A percentile compares a stretch with the other conserved stretches of the same genome.
phyloP scores from a whole-genome alignment of 2,113 vertebrate species.

The Leucopsar rothschildi region DNA sequence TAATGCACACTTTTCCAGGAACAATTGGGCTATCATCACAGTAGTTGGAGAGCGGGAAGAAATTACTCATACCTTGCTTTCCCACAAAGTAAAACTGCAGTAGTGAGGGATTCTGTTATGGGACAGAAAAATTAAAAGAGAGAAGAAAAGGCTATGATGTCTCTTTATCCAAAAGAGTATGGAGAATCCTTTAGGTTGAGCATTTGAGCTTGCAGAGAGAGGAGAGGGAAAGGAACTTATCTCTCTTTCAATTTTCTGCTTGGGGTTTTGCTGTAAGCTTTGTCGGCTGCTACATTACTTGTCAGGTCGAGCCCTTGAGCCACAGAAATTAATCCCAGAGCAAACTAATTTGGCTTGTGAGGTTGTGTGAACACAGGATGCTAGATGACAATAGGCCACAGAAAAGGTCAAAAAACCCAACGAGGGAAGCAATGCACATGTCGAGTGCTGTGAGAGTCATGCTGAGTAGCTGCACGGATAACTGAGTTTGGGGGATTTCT shows the following conservation, averaged over 20 bases:
- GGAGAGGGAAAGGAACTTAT: neutral
- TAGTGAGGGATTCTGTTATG: neutral
- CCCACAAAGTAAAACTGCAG: neutral
- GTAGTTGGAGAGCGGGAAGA: neutral
- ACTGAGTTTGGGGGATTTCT: slow-evolving; percentile 64
- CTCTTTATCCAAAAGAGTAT: neutral
- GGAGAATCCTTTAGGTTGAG: neutral
- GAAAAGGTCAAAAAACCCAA: slow-evolving; percentile 52
- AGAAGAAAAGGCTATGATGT: neutral
- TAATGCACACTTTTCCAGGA: neutral
- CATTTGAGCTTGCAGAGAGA: neutral
- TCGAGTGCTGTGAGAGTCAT: neutral
- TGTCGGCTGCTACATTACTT: neutral
- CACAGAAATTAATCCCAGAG: slow-evolving; percentile 27
- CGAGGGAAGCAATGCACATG: neutral
- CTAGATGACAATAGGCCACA: neutral
- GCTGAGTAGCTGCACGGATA: slow-evolving; percentile 55
- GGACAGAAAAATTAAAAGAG: neutral
- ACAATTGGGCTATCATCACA: neutral
- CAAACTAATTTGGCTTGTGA: neutral
- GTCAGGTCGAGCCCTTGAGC: neutral
- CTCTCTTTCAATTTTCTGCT: neutral
- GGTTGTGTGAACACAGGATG: neutral
- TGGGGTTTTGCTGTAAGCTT: neutral
- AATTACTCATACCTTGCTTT: neutral